phyloP scores from a whole-genome alignment of 2,888 invertebrate species.

The Philaethria dido region DNA sequence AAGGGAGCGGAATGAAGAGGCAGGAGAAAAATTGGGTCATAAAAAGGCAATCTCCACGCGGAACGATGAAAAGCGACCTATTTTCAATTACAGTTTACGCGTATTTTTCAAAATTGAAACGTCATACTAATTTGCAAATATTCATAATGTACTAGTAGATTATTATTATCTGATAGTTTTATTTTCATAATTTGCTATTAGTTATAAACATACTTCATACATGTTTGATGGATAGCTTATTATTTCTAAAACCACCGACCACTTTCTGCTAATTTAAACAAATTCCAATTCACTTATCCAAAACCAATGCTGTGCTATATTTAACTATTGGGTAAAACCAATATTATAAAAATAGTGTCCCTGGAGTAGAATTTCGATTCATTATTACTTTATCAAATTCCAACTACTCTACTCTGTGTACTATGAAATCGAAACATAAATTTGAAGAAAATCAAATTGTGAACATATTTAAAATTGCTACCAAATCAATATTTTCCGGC shows the following conservation, averaged over 20 bases:
- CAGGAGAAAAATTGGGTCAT: conserved; percentile 74
- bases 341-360: too few species aligned
- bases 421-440: neutral
- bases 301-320: too few species aligned
- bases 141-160: neutral
- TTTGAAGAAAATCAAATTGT: neutral
- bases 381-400: neutral
- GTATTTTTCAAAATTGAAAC: conserved; percentile 2
- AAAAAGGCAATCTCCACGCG: conserved; percentile 71
- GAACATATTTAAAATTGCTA: neutral
- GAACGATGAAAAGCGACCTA: conserved; percentile 55
- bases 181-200: too few species aligned
- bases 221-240: too few species aligned
- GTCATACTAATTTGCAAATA: neutral
- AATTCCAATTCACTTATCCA: too few species aligned
- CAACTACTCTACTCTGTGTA: neutral
- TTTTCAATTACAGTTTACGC: conserved; percentile 61
- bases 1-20: conserved; percentile 46
- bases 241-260: too few species aligned
- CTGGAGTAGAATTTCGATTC: neutral
- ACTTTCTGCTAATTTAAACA: too few species aligned
- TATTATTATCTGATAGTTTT: neutral
- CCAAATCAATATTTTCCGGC: too few species aligned
- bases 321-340: too few species aligned
- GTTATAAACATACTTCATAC: too few species aligned